Evolutionary conservation across 1,140 invertebrate species (phyloP).

Genomic region (Heliothis virescens): DNA sequence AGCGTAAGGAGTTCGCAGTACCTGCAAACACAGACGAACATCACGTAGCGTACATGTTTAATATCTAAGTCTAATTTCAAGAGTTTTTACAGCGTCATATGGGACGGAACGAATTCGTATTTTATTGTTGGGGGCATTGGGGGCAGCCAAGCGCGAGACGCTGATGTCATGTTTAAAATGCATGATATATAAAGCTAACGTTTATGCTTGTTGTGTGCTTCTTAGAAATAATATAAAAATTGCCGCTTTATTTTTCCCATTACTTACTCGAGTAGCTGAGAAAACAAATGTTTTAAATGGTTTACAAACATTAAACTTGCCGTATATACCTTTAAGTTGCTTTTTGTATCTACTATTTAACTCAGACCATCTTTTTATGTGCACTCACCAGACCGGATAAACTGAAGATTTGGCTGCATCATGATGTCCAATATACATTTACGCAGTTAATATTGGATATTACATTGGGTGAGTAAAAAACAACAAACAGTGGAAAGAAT

Average conservation of each 20-base stretch:
- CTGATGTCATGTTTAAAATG: constrained; percentile 57
- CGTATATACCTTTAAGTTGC: too few species aligned
- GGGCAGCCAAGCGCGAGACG: constrained; percentile 52
- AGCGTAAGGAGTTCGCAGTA: not conserved
- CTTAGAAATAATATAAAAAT: constrained; percentile 45
- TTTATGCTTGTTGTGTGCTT: constrained; percentile 34
- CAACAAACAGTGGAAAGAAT: too few species aligned
- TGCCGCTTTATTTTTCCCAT: constrained; percentile 42
- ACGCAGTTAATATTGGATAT: too few species aligned
- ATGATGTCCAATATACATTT: too few species aligned
- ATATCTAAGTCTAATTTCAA: constrained; percentile 44
- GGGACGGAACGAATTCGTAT: constrained; percentile 52
- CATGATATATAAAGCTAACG: constrained; percentile 50
- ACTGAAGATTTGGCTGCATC: too few species aligned
- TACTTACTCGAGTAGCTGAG: constrained; percentile 3
- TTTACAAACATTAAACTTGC: too few species aligned
- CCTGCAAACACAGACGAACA: constrained; percentile 19
- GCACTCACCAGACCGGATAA: too few species aligned
- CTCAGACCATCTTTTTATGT: too few species aligned
- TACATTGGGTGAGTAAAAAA: too few species aligned
- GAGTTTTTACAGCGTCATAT: constrained; percentile 44
- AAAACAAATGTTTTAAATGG: not conserved
- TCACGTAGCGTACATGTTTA: constrained; percentile 38
- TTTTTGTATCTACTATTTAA: too few species aligned
- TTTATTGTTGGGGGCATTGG: constrained; percentile 50